Evolutionary conservation across 2,888 invertebrate genomes (phyloP), one percentile per base, ranked within the genome.

Genomic region (Zygogramma bicolorata): DNA sequence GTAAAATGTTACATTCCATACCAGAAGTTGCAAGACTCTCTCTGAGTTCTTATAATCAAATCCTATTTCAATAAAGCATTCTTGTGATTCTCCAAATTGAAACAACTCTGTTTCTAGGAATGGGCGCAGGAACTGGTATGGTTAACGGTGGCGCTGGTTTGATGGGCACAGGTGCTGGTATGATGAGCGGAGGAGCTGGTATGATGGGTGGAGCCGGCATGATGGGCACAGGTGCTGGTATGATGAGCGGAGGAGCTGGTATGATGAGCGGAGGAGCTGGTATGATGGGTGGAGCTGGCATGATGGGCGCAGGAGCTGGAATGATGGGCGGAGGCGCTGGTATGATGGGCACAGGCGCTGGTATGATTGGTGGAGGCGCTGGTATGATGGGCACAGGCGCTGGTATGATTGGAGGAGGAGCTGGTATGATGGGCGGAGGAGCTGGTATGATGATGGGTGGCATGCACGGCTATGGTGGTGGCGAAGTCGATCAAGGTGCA

Each of bases 321-420:
- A 71, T 74, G 66, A 65, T 70, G 42, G 62, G 69, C 25, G 69
- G 67, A 53, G 66, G 70, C 13, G 69, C 46, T 59, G 78, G 70
- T n/a, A 65, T 58, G 66, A 65, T 70, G 31, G 65, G 70, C 10
- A 75, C 75, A 3, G 77, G 77, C 27, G 76, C 61, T 0, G 76
- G 78, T 22, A 88, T 88, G 20, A 80, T 88, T 46, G 65, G 68
- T 1, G 73, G 59, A n/a, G 63, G 49, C 5, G 59, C 46, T n/a
- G 63, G 65, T 8, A 71, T 73, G 73, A 60, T 89, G 60, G 73
- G 65, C 13, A 72, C 66, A 25, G 72, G 66, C 1, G 63, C 68
- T n/a, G 61, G 63, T 4, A 66, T 69, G 67, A 49, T 89, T 46
- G 68, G 59, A 20, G 70, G 65, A 25, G 75, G 69, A 4, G 65